A percentile compares a stretch with the other conserved stretches of the same genome.
Evolutionary conservation across 2,113 vertebrate species (phyloP).

Genomic region (Rhea americana): DNA sequence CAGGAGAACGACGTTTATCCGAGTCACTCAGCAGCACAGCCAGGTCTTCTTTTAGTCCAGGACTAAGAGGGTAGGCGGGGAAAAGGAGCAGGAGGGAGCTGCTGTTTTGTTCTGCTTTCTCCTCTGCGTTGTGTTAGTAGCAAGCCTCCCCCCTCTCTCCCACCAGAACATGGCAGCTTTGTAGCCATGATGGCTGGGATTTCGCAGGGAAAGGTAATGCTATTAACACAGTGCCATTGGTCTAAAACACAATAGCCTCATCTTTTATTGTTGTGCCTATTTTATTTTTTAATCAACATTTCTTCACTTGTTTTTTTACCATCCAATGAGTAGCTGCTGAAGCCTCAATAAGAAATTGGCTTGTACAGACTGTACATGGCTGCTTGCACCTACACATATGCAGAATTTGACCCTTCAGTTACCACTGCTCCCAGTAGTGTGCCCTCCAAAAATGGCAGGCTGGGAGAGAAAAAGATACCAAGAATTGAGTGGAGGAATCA

Average conservation of each 20-base stretch:
- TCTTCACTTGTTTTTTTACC: not conserved
- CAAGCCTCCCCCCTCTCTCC: not conserved
- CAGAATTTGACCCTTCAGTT: constrained; percentile 2
- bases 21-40: constrained; percentile 95
- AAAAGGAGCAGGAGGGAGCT: not conserved
- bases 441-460: not conserved
- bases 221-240: constrained; percentile 30
- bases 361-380: not conserved
- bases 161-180: not conserved
- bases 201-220: not conserved
- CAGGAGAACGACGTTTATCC: constrained; percentile 93
- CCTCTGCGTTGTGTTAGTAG: not conserved
- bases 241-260: constrained; percentile 50
- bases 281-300: constrained; percentile 25
- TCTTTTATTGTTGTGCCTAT: constrained; percentile 44
- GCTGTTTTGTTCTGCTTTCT: not conserved
- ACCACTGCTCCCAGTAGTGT: not conserved
- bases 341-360: not conserved
- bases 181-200: not conserved
- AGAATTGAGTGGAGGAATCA: not conserved
- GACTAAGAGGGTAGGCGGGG: not conserved
- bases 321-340: constrained; percentile 4
- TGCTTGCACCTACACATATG: not conserved
- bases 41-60: constrained; percentile 84
- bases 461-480: not conserved